phyloP scores from a whole-genome alignment of 1,140 invertebrate genomes.

The Mycetomoellerius zeteki region DNA sequence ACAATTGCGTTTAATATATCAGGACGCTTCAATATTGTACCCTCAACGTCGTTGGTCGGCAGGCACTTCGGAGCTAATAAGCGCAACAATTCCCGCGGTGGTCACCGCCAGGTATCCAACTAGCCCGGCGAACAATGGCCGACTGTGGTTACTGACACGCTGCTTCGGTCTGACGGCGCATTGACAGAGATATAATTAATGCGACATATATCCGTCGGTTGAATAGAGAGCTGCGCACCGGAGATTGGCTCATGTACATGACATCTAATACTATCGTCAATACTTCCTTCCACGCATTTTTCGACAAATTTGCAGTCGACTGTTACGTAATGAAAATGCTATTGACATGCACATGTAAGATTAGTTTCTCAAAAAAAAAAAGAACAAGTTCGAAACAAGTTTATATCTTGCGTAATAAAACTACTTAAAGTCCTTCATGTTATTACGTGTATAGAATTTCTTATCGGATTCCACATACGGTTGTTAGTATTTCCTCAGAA shows the following conservation, averaged over 20 bases:
- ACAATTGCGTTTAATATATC: slow-evolving; percentile 22
- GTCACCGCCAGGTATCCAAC: slow-evolving; percentile 73
- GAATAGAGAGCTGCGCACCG: slow-evolving; percentile 70
- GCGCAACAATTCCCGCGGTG: slow-evolving; percentile 82
- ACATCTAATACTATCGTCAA: neutral
- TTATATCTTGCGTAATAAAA: neutral
- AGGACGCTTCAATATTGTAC: slow-evolving; percentile 24
- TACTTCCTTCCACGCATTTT: slow-evolving; percentile 29
- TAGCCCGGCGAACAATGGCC: slow-evolving; percentile 81
- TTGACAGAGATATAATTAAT: slow-evolving; percentile 82
- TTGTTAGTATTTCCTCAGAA: neutral
- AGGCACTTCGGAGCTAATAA: slow-evolving; percentile 82
- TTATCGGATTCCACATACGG: neutral
- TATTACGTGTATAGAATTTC: neutral
- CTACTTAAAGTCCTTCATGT: neutral
- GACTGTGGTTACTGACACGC: slow-evolving; percentile 82
- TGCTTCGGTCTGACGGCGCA: slow-evolving; percentile 74
- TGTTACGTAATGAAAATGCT: neutral
- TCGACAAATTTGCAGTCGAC: slow-evolving; percentile 16
- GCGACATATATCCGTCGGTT: slow-evolving; percentile 78
- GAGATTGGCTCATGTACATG: slow-evolving; percentile 70
- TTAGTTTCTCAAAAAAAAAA: neutral
- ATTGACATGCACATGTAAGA: neutral
- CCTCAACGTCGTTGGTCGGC: slow-evolving; percentile 39
- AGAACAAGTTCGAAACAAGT: neutral